These are phyloP conservation scores for Chinchilla lanigera DNA, from an alignment of 2,113 vertebrate species.

Conservation along the genomic window DNA sequence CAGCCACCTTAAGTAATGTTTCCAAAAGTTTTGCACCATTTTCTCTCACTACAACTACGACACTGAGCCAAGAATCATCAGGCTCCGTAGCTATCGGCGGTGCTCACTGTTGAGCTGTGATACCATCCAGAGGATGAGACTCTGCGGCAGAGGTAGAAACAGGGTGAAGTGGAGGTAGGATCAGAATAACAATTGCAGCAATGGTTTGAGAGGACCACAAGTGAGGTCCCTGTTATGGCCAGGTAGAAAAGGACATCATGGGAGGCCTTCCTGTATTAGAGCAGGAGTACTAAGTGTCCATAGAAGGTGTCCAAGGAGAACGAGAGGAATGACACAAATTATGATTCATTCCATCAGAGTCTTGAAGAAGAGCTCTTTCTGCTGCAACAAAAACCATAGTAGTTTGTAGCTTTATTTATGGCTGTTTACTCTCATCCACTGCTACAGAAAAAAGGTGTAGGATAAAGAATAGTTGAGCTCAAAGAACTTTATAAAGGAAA, in stretches of 20 bases:
- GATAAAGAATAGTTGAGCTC: not conserved
- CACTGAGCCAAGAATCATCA: not conserved
- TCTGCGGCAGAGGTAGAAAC: not conserved
- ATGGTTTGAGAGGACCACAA: not conserved
- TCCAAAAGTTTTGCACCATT: not conserved
- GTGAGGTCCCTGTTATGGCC: not conserved
- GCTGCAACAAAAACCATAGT: not conserved
- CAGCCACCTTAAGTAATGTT: not conserved
- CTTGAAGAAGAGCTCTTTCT: not conserved
- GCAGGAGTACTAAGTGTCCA: not conserved
- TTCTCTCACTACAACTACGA: not conserved
- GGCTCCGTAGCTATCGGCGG: not conserved
- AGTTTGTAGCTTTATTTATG: not conserved
- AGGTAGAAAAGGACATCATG: not conserved
- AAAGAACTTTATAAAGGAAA: constrained; percentile 34
- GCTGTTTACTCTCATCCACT: constrained; percentile 45
- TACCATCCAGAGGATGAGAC: not conserved
- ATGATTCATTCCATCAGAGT: not conserved
- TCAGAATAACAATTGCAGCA: not conserved
- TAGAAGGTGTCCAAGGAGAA: not conserved
- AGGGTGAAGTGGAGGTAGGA: not conserved
- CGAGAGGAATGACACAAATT: not conserved
- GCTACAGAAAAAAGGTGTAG: constrained; percentile 14
- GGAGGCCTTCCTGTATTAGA: not conserved
- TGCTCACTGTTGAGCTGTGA: not conserved